Evolutionary conservation across 37 sponge, comb jelly and placozoan genomes (phyloP).

Genomic region (Aplysina aerophoba): DNA sequence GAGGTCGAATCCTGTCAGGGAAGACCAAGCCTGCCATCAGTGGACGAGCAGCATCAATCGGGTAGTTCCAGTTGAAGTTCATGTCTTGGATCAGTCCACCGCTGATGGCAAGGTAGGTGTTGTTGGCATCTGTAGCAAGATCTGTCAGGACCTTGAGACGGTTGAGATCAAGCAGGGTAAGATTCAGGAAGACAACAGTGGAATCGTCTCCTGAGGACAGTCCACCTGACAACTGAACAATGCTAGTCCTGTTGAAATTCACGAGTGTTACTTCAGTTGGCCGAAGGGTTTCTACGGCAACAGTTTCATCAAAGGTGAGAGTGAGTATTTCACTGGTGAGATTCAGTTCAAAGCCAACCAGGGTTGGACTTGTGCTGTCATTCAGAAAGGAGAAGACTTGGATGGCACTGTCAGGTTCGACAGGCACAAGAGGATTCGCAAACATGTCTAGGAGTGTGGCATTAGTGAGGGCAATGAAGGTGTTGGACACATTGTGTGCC

Average conservation of each 20-base stretch:
- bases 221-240: constrained; percentile 17
- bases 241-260: constrained; percentile 35
- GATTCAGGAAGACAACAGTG: constrained; percentile 59
- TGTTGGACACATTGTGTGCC: constrained; percentile 55
- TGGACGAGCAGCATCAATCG: not conserved
- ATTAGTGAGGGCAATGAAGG: constrained; percentile 57
- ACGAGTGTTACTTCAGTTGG: constrained; percentile 50
- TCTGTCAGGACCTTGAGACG: constrained; percentile 67
- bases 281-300: constrained; percentile 55
- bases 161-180: constrained; percentile 74
- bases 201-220: constrained; percentile 49
- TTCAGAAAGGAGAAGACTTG: constrained; percentile 39
- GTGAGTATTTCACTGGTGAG: constrained; percentile 68
- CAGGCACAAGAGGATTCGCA: constrained; percentile 57
- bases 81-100: constrained; percentile 62
- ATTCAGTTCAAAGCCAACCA: constrained; percentile 65
- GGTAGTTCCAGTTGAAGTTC: constrained; percentile 59
- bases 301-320: constrained; percentile 81
- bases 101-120: constrained; percentile 62
- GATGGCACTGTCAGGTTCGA: constrained; percentile 22
- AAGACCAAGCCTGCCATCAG: constrained; percentile 36
- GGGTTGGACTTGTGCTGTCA: constrained; percentile 62
- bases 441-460: constrained; percentile 74
- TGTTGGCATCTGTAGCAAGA: constrained; percentile 58
- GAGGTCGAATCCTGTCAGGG: constrained; percentile 46